phyloP scores from a whole-genome alignment of 2,113 vertebrate species.

The Cairina moschata region DNA sequence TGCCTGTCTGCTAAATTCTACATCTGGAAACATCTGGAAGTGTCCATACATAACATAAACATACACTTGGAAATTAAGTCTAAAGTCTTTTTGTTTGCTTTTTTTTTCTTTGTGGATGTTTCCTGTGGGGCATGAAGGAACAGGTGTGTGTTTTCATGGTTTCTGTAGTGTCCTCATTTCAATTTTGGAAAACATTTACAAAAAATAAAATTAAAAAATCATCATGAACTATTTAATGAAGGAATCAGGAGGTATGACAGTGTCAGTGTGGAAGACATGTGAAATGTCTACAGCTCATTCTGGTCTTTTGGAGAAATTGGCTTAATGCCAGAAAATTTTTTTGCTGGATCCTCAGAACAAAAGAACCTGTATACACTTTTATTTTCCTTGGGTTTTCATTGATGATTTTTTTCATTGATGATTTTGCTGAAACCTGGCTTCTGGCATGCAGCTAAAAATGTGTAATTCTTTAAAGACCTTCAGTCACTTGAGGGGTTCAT shows the following conservation, averaged over 20 bases:
- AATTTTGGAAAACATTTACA: not conserved
- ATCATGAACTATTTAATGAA: not conserved
- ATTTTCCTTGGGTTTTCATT: not conserved
- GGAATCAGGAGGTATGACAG: not conserved
- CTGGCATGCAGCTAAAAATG: not conserved
- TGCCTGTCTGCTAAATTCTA: not conserved
- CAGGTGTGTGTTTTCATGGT: not conserved
- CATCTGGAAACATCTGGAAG: not conserved
- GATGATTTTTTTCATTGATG: not conserved
- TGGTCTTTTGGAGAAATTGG: not conserved
- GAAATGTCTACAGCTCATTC: not conserved
- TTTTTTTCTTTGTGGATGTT: not conserved
- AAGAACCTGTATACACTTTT: not conserved
- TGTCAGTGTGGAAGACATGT: not conserved
- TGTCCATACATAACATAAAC: not conserved
- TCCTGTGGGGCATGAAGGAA: not conserved
- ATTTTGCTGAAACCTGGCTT: not conserved
- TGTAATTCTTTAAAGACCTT: not conserved
- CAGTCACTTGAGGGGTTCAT: not conserved
- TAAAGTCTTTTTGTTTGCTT: not conserved
- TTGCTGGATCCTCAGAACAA: not conserved
- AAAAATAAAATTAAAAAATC: not conserved
- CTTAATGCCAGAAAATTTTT: conserved; percentile 1
- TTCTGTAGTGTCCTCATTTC: not conserved
- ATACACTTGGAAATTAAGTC: not conserved